Base-by-base conservation (phyloP, 2,113 vertebrate genomes). In the Sylvia atricapilla region DNA sequence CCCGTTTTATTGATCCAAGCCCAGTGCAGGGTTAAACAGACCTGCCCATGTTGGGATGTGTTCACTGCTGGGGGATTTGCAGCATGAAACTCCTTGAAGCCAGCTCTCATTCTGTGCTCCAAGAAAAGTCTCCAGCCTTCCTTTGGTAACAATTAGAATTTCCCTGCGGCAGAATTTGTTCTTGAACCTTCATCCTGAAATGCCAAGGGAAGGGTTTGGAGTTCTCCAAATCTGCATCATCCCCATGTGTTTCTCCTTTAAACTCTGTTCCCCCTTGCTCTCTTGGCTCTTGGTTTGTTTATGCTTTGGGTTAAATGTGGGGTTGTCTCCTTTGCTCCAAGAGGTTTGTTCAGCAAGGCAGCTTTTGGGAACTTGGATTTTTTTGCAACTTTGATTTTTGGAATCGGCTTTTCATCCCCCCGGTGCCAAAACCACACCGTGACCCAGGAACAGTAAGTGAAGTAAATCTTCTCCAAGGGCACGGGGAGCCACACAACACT, bases 241-340 rank as follows among this genome's bases (percentile, higher is more conserved):
- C 74, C 55, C 76, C 93, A 95, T 90, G 70, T 90, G 91, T 91
- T 95, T 68, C 89, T 95, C 44, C 87, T 91, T 94, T 64, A 58
- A 87, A 39, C 83, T 62, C 53, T 24, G 11, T 37, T 47, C 31
- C 33, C 47, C 37, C 44, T 47, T 4, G 0, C 56, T 3, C 79
- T 0, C 1, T 72, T 93, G 95, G 87, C 79, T 84, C 22, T 62
- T 58, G 16, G 7, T 88, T 44, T 95, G 72, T 87, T 96, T 90
- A 44, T 74, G 84, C 78, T 93, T 88, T 63, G 59, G 55, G 72
- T 91, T 79, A 58, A 68, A 47, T 90, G 49, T 37, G 60, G 84
- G 44, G 72, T 84, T 81, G 64, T 78, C 66, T 90, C 59, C 84
- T 74, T 37, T 78, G 63, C 75, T 97, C 24, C 80, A 68, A 13